These are phyloP conservation scores for Ornithoptera alexandrae DNA, from an alignment of 2,888 invertebrate species.

Conservation along the genomic window DNA sequence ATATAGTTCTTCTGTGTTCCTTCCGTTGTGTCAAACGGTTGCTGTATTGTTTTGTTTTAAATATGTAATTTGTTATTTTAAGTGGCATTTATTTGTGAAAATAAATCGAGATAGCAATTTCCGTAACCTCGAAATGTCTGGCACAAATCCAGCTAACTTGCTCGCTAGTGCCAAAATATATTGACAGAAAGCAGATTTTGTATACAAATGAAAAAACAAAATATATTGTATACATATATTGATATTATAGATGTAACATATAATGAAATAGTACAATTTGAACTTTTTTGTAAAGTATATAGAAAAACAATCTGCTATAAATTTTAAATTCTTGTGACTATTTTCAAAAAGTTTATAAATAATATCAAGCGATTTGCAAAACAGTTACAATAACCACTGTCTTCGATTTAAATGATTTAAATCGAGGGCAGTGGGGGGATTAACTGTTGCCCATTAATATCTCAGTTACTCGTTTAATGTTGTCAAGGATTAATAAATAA, in stretches of 20 bases:
- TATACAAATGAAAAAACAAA: not conserved
- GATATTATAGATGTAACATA: not conserved
- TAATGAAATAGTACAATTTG: not conserved
- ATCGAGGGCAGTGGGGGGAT: not conserved
- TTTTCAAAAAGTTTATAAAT: too few relatives aligned
- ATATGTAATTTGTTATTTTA: not conserved
- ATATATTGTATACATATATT: not conserved
- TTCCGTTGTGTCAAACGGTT: too few relatives aligned
- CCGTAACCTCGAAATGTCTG: slow-evolving; percentile 18
- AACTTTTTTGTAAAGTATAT: too few relatives aligned
- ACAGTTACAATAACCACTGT: slow-evolving; percentile 3
- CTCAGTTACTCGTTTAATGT: slow-evolving; percentile 11
- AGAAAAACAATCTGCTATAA: too few relatives aligned
- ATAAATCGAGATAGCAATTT: slow-evolving; percentile 7
- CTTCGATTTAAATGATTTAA: slow-evolving; percentile 7
- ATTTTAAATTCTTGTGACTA: too few relatives aligned
- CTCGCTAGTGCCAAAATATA: slow-evolving; percentile 22
- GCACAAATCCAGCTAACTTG: slow-evolving; percentile 16
- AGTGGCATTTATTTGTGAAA: slow-evolving; percentile 17
- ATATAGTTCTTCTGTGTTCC: too few relatives aligned
- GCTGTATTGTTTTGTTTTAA: too few relatives aligned
- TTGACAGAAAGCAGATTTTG: slow-evolving; percentile 16
- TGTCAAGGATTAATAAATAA: slow-evolving; percentile 17
- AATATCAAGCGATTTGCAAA: not conserved
- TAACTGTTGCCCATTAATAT: slow-evolving; percentile 18